These are phyloP conservation scores for Myotis lucifugus DNA, from an alignment of 2,113 vertebrate genomes.

Conservation along the genomic window DNA sequence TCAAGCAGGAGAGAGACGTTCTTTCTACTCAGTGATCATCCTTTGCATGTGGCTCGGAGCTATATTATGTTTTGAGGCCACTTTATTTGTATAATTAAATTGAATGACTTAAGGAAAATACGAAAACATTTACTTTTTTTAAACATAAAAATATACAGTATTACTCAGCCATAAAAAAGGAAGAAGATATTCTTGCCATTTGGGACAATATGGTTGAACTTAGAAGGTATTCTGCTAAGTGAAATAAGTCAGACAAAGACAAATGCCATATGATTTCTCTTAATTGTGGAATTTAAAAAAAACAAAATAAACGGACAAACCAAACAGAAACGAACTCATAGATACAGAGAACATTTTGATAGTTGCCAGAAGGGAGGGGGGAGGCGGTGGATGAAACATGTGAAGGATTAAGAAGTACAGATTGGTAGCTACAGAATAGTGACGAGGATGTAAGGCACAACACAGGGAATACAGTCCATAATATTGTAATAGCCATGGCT, in stretches of 20 bases:
- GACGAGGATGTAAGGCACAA: not conserved
- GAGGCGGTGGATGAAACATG: not conserved
- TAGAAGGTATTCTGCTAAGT: not conserved
- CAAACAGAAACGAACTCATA: not conserved
- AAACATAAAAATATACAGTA: not conserved
- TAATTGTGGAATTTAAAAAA: not conserved
- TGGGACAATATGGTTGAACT: not conserved
- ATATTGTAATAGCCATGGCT: not conserved
- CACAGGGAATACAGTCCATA: not conserved
- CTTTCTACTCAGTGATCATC: not conserved
- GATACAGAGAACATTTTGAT: not conserved
- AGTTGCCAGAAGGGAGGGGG: not conserved
- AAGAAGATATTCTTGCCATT: not conserved
- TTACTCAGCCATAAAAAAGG: not conserved
- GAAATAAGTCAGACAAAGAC: not conserved
- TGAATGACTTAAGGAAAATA: constrained; percentile 6
- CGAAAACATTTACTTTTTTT: not conserved
- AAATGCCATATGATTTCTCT: not conserved
- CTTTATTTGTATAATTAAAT: not conserved
- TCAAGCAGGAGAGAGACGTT: not conserved
- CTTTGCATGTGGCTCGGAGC: not conserved
- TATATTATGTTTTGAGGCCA: not conserved
- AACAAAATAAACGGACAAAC: not conserved
- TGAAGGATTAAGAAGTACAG: not conserved
- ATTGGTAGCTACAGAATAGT: not conserved